Evolutionary conservation across 2,113 vertebrate genomes (phyloP).

Genomic region (Pagrus major): DNA sequence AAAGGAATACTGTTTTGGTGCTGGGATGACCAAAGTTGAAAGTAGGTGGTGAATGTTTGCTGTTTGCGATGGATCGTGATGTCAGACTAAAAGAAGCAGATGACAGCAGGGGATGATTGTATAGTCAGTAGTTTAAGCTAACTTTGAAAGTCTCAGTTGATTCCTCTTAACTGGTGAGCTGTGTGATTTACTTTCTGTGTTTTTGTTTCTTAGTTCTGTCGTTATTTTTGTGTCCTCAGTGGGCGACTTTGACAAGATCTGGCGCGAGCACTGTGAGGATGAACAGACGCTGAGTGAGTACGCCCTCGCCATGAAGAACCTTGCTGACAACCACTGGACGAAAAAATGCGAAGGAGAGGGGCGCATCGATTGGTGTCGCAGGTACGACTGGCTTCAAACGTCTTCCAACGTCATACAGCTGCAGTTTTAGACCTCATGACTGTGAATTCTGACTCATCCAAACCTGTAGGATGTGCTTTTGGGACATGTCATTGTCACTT

Average conservation of each 20-base stretch:
- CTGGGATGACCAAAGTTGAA: slow-evolving; percentile 24
- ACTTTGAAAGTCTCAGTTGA: neutral
- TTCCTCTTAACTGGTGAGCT: neutral
- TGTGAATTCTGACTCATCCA: neutral
- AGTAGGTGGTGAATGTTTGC: slow-evolving; percentile 56
- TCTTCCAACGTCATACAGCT: neutral
- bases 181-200: neutral
- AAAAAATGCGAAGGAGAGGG: slow-evolving; percentile 95
- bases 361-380: slow-evolving; percentile 98
- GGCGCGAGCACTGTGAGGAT: slow-evolving; percentile 98
- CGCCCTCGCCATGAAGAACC: slow-evolving; percentile 97
- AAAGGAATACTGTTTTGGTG: slow-evolving; percentile 15
- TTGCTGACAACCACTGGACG: slow-evolving; percentile 98
- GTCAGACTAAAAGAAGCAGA: neutral
- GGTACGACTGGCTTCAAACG: slow-evolving; percentile 79
- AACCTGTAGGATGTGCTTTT: neutral
- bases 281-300: slow-evolving; percentile 97
- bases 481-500: neutral
- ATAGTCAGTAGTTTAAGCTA: neutral
- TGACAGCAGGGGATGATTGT: neutral
- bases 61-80: neutral
- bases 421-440: neutral
- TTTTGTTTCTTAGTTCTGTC: neutral
- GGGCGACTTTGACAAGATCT: slow-evolving; percentile 99
- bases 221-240: slow-evolving; percentile 79